Evolutionary conservation across 2,888 invertebrate genomes (phyloP).

Genomic region (Harmothoe impar): DNA sequence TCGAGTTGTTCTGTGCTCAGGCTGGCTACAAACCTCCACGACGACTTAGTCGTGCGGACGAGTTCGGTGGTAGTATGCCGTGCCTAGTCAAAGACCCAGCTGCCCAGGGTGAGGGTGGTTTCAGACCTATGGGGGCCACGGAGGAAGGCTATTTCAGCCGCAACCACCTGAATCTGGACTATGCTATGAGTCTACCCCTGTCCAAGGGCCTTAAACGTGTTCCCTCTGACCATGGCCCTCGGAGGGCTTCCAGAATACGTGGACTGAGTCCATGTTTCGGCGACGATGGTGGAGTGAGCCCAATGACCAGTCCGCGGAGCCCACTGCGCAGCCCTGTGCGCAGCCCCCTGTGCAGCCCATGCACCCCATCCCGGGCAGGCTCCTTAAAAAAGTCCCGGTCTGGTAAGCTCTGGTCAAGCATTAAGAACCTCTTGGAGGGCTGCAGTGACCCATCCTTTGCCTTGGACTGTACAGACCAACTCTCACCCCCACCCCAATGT

Average conservation of each 20-base stretch:
- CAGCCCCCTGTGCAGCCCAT: not conserved
- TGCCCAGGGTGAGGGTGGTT: slow-evolving; percentile 1
- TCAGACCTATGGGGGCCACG: not conserved
- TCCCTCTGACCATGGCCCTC: slow-evolving; percentile 13
- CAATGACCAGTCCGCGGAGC: not conserved
- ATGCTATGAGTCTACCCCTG: slow-evolving; percentile 39
- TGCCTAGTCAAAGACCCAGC: slow-evolving; percentile 44
- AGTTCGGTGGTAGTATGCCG: slow-evolving; percentile 66
- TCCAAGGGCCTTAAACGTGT: not conserved
- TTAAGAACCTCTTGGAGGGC: slow-evolving; percentile 63
- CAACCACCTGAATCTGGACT: slow-evolving; percentile 31
- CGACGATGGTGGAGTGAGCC: not conserved
- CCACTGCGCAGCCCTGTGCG: not conserved
- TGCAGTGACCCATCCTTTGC: slow-evolving; percentile 54
- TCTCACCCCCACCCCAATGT: slow-evolving; percentile 7
- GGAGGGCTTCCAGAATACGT: not conserved
- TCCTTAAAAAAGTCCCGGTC: not conserved
- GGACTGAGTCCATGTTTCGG: slow-evolving; percentile 39
- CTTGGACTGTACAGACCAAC: slow-evolving; percentile 44
- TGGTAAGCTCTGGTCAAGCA: slow-evolving; percentile 64
- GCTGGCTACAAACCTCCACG: slow-evolving; percentile 62
- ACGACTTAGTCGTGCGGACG: slow-evolving; percentile 46
- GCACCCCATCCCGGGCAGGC: not conserved
- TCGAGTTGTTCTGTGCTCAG: slow-evolving; percentile 66
- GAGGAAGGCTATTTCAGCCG: slow-evolving; percentile 27